phyloP scores from a whole-genome alignment of 2,113 vertebrate species.

The Ptilorrhoa leucosticta region DNA sequence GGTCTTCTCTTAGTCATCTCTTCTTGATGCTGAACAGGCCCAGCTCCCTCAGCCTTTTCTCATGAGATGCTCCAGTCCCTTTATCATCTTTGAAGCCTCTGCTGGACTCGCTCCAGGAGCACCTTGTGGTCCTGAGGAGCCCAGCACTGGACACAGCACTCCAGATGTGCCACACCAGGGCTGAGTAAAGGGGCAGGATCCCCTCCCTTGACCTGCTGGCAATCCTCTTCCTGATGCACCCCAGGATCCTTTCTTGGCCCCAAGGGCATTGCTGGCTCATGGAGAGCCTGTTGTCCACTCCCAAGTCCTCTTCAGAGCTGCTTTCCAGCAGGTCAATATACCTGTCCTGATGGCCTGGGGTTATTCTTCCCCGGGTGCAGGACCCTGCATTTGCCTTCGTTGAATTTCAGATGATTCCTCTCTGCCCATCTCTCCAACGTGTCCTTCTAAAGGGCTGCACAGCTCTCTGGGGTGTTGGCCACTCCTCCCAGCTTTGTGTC shows the following conservation, averaged over 20 bases:
- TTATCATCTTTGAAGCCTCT: neutral
- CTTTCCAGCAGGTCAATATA: neutral
- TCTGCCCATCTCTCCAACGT: neutral
- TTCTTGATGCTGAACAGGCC: neutral
- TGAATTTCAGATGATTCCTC: neutral
- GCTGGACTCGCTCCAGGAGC: neutral
- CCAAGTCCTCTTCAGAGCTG: neutral
- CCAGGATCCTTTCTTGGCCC: neutral
- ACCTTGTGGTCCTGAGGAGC: neutral
- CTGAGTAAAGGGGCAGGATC: neutral
- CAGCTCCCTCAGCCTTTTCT: neutral
- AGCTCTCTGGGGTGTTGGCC: rapidly evolving
- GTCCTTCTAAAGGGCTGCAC: neutral
- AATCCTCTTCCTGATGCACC: neutral
- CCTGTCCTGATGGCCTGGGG: neutral
- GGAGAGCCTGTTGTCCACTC: neutral
- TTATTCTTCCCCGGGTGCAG: neutral
- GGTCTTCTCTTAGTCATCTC: neutral
- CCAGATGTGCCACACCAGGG: neutral
- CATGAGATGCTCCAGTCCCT: neutral
- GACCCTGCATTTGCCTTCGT: neutral
- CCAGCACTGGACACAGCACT: neutral
- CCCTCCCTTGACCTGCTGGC: neutral
- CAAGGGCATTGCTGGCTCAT: neutral
- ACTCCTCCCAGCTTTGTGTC: neutral